These are phyloP conservation scores for Phallusia fumigata DNA, from an alignment of 23 tunicate genomes.

Conservation along the genomic window DNA sequence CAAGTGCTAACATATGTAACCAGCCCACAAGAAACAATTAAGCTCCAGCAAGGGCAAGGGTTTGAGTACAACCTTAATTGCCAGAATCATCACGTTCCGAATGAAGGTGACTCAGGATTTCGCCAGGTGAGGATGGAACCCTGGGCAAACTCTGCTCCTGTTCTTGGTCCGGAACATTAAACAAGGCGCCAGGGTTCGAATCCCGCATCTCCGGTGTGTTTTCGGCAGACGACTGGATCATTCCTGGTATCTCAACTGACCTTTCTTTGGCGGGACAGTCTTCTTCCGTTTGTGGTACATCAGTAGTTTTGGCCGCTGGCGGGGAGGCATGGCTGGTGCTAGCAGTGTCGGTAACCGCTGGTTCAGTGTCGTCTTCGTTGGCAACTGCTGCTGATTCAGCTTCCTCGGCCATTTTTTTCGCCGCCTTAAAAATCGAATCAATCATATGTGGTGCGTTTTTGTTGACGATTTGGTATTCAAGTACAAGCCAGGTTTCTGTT, in stretches of 20 bases:
- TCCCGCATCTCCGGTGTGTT: constrained; percentile 20
- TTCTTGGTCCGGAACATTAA: not conserved
- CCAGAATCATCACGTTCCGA: constrained; percentile 7
- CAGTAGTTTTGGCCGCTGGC: not conserved
- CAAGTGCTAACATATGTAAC: too few species aligned
- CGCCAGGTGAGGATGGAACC: constrained; percentile 16
- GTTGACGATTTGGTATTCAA: too few species aligned
- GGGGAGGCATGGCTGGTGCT: not conserved
- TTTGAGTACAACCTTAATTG: too few species aligned
- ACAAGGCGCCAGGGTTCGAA: constrained; percentile 8
- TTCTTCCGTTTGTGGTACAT: not conserved
- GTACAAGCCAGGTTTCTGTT: too few species aligned
- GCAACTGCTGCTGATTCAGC: not conserved
- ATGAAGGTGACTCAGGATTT: constrained; percentile 22
- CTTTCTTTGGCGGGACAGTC: not conserved
- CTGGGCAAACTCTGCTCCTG: not conserved
- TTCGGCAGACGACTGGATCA: constrained; percentile 14
- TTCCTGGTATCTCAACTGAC: not conserved
- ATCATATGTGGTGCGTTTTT: too few species aligned
- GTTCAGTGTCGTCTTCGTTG: not conserved
- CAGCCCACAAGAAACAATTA: too few species aligned
- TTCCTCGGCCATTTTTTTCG: not conserved
- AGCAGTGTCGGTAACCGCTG: not conserved
- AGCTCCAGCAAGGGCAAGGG: too few species aligned
- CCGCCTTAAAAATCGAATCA: not conserved